Base-by-base conservation (phyloP, 2,113 vertebrate species). In the Picathartes gymnocephalus region DNA sequence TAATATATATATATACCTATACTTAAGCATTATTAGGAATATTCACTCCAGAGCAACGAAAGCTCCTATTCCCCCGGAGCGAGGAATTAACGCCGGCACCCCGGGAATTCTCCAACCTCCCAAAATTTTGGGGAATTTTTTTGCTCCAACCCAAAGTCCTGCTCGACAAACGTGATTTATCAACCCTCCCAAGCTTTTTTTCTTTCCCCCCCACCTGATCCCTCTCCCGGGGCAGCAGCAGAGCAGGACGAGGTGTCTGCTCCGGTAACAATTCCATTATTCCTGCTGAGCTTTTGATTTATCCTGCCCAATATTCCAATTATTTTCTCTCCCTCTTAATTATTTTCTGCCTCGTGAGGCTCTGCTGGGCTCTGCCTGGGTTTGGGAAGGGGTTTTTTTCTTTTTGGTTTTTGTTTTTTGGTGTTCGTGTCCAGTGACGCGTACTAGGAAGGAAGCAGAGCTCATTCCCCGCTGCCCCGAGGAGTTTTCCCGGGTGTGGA, bases 211-310 rank as follows among this genome's bases (percentile, higher is more conserved):
- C 86, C 89, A 86, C 82, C 91, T 92, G 93, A 54, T 90, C 77
- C 35, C 82, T 70, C 74, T 56, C 11, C 14, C 37, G 68, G 66
- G 21, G 54, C 62, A 79, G 64, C 44, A 27, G 80, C 80, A 56
- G 62, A 83, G 10, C 77, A 25, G 94, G 79, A 92, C 78, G 94
- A 96, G 94, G 96, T 81, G 95, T 69, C 96, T 54, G 92, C 94
- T 91, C 82, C 51, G 58, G 22, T 44, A 86, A 65, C 90, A 83
- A 94, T 84, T 56, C 94, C 94, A 96, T 97, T 96, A 96, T 91
- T 90, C 96, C 91, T 23, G 94, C 96, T 85, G 96, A 92, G 92
- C 2, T 81, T 53, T 53, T 97, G 94, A 97, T 96, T 97, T 91
- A 91, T 96, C 93, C 72, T 5, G 72, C 82, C 84, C 80, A 60